A percentile compares a stretch with the other conserved stretches of the same genome.
Evolutionary conservation across 2,113 vertebrate species (phyloP).

Genomic region (Alexandromys fortis): DNA sequence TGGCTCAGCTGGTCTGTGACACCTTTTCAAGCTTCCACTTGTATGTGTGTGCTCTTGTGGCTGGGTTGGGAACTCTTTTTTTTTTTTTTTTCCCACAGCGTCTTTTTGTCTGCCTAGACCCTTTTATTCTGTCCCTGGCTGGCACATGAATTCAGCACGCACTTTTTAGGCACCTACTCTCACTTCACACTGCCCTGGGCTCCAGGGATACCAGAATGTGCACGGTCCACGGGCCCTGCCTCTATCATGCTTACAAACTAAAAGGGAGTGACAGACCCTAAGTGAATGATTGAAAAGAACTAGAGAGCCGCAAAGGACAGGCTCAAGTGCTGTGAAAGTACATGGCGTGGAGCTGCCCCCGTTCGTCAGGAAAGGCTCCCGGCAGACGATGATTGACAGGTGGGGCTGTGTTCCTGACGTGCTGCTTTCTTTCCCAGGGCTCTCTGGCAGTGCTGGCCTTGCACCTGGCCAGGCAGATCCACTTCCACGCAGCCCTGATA

Average conservation of each 20-base stretch:
- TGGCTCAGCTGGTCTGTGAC: not conserved
- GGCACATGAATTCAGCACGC: not conserved
- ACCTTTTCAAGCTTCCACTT: not conserved
- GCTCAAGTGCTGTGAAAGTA: not conserved
- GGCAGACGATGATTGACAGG: not conserved
- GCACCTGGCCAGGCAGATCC: slow-evolving; percentile 78
- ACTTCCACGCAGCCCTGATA: slow-evolving; percentile 69
- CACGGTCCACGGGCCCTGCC: not conserved
- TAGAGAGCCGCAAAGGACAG: not conserved
- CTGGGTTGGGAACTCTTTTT: not conserved
- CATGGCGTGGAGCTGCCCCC: not conserved
- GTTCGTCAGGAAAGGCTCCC: not conserved
- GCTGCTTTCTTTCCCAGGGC: slow-evolving; percentile 71
- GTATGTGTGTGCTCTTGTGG: not conserved
- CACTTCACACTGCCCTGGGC: not conserved
- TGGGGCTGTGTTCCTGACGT: not conserved
- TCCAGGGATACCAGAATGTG: not conserved
- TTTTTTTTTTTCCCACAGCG: not conserved
- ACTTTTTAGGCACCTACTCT: not conserved
- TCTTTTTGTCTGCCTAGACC: not conserved
- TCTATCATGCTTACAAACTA: not conserved
- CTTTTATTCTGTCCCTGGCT: not conserved
- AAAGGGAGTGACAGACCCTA: slow-evolving; percentile 1
- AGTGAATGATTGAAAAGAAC: not conserved
- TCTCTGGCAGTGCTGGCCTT: slow-evolving; percentile 76